A percentile compares a stretch with the other conserved stretches of the same genome.
Evolutionary conservation across 2,888 invertebrate genomes (phyloP).

Genomic region (Phalangium opilio): DNA sequence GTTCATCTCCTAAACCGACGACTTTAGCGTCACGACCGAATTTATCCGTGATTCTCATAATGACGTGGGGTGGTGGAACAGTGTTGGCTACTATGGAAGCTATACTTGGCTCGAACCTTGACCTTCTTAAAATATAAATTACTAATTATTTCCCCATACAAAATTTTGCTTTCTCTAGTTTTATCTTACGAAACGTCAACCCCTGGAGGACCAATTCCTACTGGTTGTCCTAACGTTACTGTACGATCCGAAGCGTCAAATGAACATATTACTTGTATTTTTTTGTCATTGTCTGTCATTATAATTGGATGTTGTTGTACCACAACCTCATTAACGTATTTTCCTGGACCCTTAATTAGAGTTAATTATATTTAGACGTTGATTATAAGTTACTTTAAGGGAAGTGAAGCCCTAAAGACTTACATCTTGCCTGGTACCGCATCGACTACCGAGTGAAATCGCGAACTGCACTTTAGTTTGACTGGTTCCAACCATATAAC

Average conservation of each 20-base stretch:
- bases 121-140: not conserved
- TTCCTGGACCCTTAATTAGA: constrained; percentile 27
- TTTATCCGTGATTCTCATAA: constrained; percentile 32
- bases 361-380: too few species aligned
- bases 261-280: constrained; percentile 34
- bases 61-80: constrained; percentile 34
- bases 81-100: constrained; percentile 34
- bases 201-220: constrained; percentile 23
- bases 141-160: not conserved
- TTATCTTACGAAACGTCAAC: constrained; percentile 31
- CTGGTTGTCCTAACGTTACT: constrained; percentile 26
- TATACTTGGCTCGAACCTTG: constrained; percentile 23
- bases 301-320: constrained; percentile 36
- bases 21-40: constrained; percentile 33
- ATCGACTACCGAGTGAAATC: constrained; percentile 40
- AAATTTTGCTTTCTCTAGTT: constrained; percentile 1
- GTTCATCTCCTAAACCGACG: constrained; percentile 34
- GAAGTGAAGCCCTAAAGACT: too few species aligned
- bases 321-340: constrained; percentile 35
- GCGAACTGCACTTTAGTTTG: constrained; percentile 21
- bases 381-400: too few species aligned
- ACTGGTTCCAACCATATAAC: constrained; percentile 22
- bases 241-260: constrained; percentile 35
- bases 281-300: constrained; percentile 35
- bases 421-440: constrained; percentile 34